Evolutionary conservation across 1,140 invertebrate species (phyloP).

Genomic region (Oryctes rhinoceros): DNA sequence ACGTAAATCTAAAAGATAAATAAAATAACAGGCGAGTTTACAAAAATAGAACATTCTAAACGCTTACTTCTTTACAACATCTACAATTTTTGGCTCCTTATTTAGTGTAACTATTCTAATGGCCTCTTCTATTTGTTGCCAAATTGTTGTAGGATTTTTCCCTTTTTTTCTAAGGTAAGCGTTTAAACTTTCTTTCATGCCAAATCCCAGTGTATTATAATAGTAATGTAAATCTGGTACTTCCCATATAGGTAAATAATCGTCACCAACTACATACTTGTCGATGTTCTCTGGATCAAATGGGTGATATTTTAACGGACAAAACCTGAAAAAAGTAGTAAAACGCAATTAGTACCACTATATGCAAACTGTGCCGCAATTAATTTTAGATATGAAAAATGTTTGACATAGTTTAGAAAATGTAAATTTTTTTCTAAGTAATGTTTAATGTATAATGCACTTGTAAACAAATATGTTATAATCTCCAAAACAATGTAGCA

Average conservation of each 20-base stretch:
- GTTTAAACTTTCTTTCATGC: constrained; percentile 90
- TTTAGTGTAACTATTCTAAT: constrained; percentile 77
- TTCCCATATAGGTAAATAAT: constrained; percentile 95
- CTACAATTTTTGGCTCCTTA: constrained; percentile 77
- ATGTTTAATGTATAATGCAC: too few species aligned
- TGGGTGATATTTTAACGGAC: constrained; percentile 90
- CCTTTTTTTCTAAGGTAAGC: constrained; percentile 76
- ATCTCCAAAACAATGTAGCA: too few species aligned
- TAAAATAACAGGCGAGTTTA: constrained; percentile 16
- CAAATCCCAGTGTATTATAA: constrained; percentile 79
- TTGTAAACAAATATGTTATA: too few species aligned
- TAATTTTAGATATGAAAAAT: too few species aligned
- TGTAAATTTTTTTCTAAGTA: too few species aligned
- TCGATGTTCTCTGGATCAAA: constrained; percentile 83
- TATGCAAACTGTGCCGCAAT: too few species aligned
- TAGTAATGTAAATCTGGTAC: constrained; percentile 83
- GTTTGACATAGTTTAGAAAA: too few species aligned
- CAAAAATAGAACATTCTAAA: background rate
- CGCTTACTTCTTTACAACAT: constrained; percentile 63
- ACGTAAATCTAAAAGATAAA: constrained; percentile 57
- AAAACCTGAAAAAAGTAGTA: constrained; percentile 74
- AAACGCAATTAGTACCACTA: background rate
- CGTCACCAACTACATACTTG: constrained; percentile 95
- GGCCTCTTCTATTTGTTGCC: constrained; percentile 82
- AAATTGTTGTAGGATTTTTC: constrained; percentile 78